Evolutionary conservation across 2,797 vertebrate species (phyloP).

Genomic region (Chelmon rostratus): DNA sequence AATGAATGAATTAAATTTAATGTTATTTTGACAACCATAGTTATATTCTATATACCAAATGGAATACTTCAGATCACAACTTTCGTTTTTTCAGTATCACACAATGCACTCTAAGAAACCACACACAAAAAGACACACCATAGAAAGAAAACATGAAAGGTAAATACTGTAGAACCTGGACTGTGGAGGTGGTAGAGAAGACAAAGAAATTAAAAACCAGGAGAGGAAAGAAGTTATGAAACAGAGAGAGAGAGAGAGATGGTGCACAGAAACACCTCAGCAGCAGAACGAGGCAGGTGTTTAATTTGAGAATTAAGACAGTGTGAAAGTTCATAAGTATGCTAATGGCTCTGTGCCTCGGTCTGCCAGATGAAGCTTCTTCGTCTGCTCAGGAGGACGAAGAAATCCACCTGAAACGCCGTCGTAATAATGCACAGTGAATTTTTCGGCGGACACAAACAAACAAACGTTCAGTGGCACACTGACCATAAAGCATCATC

Average conservation of each 20-base stretch:
- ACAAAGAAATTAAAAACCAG: background rate
- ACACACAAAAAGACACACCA: no score
- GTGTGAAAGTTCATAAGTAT: slow-evolving; percentile 84
- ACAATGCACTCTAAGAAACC: no score
- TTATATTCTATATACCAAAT: no score
- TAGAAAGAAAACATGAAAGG: no score
- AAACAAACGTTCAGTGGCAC: slow-evolving; percentile 41
- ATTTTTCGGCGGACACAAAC: slow-evolving; percentile 14
- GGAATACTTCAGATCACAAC: no score
- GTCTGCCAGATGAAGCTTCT: slow-evolving; percentile 71
- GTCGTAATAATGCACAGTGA: slow-evolving; percentile 49
- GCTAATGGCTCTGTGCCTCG: slow-evolving; percentile 74
- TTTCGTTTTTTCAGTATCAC: no score
- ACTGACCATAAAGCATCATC: slow-evolving; percentile 47
- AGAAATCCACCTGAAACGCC: slow-evolving; percentile 61
- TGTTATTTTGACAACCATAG: no score
- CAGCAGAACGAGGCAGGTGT: slow-evolving; percentile 78
- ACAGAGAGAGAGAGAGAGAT: background rate
- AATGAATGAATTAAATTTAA: no score
- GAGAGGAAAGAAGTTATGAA: slow-evolving; percentile 2
- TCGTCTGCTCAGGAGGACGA: slow-evolving; percentile 56
- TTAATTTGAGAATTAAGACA: slow-evolving; percentile 84
- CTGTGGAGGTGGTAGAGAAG: no score
- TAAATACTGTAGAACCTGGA: no score
- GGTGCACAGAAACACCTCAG: slow-evolving; percentile 67